A percentile compares a stretch with the other conserved stretches of the same genome.
Conservation (phyloP, 2,113 vertebrate genomes). For the Cyprinodon brontotheroides region DNA sequence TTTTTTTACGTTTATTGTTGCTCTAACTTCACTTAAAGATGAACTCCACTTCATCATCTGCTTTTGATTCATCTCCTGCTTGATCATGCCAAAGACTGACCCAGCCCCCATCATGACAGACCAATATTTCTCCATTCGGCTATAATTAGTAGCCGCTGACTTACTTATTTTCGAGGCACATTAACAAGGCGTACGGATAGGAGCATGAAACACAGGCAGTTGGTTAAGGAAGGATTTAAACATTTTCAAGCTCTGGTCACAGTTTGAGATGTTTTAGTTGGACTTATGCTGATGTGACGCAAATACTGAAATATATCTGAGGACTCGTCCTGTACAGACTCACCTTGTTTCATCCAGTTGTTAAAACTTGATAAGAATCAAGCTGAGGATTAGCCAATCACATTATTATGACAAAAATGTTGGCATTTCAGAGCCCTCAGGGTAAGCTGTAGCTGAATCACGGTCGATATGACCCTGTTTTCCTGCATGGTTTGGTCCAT, state of each 20-base stretch:
- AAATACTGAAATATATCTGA: not conserved
- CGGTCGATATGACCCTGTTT: constrained; percentile 37
- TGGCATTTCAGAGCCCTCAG: constrained; percentile 20
- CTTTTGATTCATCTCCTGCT: constrained; percentile 19
- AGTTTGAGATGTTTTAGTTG: not conserved
- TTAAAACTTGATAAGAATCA: constrained; percentile 4
- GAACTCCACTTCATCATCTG: not conserved
- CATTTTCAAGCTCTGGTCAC: not conserved
- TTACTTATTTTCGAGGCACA: constrained; percentile 30
- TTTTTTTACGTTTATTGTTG: not conserved
- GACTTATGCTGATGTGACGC: not conserved
- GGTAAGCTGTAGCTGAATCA: constrained; percentile 1
- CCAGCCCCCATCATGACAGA: constrained; percentile 17
- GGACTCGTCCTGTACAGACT: not conserved
- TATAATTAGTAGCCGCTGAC: constrained; percentile 51
- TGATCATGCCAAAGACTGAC: not conserved
- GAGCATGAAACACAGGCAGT: not conserved
- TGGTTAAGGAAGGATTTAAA: too few species aligned
- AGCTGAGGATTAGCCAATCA: constrained; percentile 8
- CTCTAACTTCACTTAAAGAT: not conserved
- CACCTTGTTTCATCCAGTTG: not conserved
- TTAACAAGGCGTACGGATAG: not conserved
- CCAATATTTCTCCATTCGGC: constrained; percentile 34
- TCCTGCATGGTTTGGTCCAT: constrained; percentile 2
- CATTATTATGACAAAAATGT: constrained; percentile 17